Conservation (phyloP, 2,113 vertebrate species). For the Perccottus glenii region DNA sequence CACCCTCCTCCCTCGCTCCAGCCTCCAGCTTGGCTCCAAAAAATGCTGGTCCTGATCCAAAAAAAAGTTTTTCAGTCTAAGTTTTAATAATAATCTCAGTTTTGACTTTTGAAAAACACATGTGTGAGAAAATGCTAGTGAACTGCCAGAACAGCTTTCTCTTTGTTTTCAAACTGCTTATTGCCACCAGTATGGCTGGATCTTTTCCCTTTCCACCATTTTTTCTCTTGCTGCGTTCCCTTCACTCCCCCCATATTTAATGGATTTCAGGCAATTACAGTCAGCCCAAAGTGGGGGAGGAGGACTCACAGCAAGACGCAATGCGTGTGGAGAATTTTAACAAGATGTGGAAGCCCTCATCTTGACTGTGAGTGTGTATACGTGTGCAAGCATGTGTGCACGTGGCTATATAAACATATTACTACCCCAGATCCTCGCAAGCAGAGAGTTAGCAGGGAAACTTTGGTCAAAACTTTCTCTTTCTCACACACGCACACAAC, state of each 20-base stretch:
- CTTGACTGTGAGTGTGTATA: conserved; percentile 27
- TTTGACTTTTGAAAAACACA: conserved; percentile 66
- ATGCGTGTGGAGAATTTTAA: conserved; percentile 72
- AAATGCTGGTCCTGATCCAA: conserved; percentile 72
- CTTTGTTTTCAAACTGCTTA: conserved; percentile 72
- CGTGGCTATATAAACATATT: conserved; percentile 35
- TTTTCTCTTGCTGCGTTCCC: conserved; percentile 37
- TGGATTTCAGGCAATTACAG: conserved; percentile 77
- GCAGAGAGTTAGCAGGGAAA: conserved; percentile 14
- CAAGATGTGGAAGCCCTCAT: conserved; percentile 74
- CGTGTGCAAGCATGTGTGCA: conserved; percentile 9
- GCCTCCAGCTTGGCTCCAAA: conserved; percentile 62
- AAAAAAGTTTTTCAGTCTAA: background rate
- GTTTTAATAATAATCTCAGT: conserved; percentile 69
- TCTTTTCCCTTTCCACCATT: conserved; percentile 44
- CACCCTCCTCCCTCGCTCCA: conserved; percentile 41
- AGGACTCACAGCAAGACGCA: conserved; percentile 44
- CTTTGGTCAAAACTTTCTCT: conserved; percentile 46
- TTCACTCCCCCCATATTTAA: conserved; percentile 64
- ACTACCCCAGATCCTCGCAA: conserved; percentile 23
- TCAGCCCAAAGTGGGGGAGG: conserved; percentile 55
- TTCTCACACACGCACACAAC: conserved; percentile 32
- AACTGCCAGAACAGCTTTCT: conserved; percentile 63
- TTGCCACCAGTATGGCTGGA: conserved; percentile 65
- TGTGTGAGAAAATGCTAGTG: conserved; percentile 49